These are phyloP conservation scores for Cheilosia scutellata DNA, from an alignment of 2,888 invertebrate species.

Conservation along the genomic window DNA sequence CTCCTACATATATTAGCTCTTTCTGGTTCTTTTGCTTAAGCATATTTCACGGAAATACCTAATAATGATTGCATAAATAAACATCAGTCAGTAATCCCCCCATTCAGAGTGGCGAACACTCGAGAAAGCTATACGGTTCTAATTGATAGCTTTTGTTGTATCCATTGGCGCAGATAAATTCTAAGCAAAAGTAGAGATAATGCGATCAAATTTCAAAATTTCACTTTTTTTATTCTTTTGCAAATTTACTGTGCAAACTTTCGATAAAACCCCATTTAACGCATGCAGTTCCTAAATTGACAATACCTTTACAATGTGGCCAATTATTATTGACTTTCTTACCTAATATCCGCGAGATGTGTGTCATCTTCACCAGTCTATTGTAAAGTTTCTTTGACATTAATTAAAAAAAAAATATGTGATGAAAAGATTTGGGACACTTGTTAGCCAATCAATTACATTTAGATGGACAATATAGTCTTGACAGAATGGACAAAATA, in stretches of 20 bases:
- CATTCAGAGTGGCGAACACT: conserved; percentile 7
- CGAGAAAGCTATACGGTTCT: conserved; percentile 38
- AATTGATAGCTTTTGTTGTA: conserved; percentile 22
- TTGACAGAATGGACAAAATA: too few relatives aligned
- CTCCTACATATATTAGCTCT: too few relatives aligned
- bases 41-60: neutral
- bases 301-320: conserved; percentile 38
- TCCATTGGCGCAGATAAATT: neutral
- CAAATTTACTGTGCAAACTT: conserved; percentile 16
- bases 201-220: conserved; percentile 35
- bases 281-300: conserved; percentile 24
- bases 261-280: conserved; percentile 19
- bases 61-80: conserved; percentile 39
- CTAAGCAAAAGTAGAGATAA: conserved; percentile 58
- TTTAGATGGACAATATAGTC: too few relatives aligned
- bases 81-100: conserved; percentile 28
- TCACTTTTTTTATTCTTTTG: conserved; percentile 42
- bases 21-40: too few relatives aligned
- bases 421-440: conserved; percentile 2
- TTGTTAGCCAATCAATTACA: neutral
- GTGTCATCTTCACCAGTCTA: conserved; percentile 30
- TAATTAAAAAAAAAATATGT: conserved; percentile 31
- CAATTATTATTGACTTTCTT: conserved; percentile 35
- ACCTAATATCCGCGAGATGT: conserved; percentile 38
- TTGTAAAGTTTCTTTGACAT: conserved; percentile 28